phyloP scores from a whole-genome alignment of 2,797 vertebrate genomes.

The Salarias fasciatus region DNA sequence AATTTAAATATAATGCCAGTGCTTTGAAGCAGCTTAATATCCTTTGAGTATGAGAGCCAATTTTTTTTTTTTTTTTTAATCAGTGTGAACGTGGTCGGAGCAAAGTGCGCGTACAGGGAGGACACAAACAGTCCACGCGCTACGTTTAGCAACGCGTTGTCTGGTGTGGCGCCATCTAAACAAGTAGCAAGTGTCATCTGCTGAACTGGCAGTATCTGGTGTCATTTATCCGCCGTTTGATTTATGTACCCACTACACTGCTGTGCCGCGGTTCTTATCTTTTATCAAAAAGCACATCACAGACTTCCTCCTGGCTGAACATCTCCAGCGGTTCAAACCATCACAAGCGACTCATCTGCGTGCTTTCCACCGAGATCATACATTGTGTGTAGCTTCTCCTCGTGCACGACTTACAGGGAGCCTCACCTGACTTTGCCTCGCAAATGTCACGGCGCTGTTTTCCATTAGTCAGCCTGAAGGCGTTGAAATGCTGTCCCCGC shows the following conservation, averaged over 20 bases:
- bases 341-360: slow-evolving; percentile 20
- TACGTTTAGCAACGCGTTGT: slow-evolving; percentile 40
- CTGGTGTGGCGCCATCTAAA: slow-evolving; percentile 36
- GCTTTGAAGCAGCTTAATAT: slow-evolving; percentile 62
- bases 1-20: slow-evolving; percentile 61
- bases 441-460: slow-evolving; percentile 31
- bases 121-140: slow-evolving; percentile 30
- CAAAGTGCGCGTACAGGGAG: slow-evolving; percentile 15
- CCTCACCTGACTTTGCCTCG: slow-evolving; percentile 22
- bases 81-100: slow-evolving; percentile 37
- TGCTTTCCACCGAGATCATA: slow-evolving; percentile 16
- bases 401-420: neutral
- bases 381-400: neutral
- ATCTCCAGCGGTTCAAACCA: slow-evolving; percentile 44
- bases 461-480: slow-evolving; percentile 23
- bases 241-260: slow-evolving; percentile 42
- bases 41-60: slow-evolving; percentile 29
- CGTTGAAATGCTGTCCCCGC: slow-evolving; percentile 19
- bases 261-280: slow-evolving; percentile 48
- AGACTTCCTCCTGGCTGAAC: slow-evolving; percentile 36
- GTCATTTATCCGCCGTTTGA: slow-evolving; percentile 56
- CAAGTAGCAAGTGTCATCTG: slow-evolving; percentile 59
- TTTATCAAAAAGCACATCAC: slow-evolving; percentile 52
- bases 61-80: slow-evolving; percentile 19
- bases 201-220: slow-evolving; percentile 55